Percentiles rank a stretch among this genome's conserved stretches.
Conservation (phyloP, 2,888 invertebrate species). For the Andrena trimmerana region DNA sequence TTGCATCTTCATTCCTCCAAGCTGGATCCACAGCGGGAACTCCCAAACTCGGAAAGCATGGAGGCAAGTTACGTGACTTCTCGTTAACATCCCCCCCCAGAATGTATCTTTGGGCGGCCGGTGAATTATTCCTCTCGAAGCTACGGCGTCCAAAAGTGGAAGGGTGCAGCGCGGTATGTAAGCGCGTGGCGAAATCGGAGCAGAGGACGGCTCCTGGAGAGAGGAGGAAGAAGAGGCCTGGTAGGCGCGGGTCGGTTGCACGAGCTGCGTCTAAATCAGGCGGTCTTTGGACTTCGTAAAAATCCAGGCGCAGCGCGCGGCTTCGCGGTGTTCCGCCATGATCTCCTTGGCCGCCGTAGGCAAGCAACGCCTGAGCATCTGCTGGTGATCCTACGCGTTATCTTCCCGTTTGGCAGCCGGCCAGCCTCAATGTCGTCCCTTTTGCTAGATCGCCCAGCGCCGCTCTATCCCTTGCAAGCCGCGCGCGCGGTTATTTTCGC, state of each 20-base stretch:
- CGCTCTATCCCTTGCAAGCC: constrained; percentile 64
- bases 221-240: not conserved
- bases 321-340: constrained; percentile 24
- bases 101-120: constrained; percentile 42
- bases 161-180: not conserved
- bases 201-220: constrained; percentile 48
- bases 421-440: constrained; percentile 70
- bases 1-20: too few relatives aligned
- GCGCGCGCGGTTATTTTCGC: constrained; percentile 71
- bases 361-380: constrained; percentile 55
- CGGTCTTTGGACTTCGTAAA: constrained; percentile 65
- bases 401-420: constrained; percentile 71
- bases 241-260: constrained; percentile 3
- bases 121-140: constrained; percentile 31
- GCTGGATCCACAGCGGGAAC: too few relatives aligned
- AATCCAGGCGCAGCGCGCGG: constrained; percentile 51
- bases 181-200: constrained; percentile 34
- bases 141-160: constrained; percentile 6
- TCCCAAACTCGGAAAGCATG: too few relatives aligned
- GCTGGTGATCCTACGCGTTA: constrained; percentile 61
- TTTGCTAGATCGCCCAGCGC: constrained; percentile 65
- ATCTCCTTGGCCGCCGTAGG: not conserved
- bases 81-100: constrained; percentile 8
- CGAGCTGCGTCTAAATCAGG: constrained; percentile 70
- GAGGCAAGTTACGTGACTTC: not conserved